phyloP scores from a whole-genome alignment of 1,140 invertebrate species.

The Steinernema khuongi region DNA sequence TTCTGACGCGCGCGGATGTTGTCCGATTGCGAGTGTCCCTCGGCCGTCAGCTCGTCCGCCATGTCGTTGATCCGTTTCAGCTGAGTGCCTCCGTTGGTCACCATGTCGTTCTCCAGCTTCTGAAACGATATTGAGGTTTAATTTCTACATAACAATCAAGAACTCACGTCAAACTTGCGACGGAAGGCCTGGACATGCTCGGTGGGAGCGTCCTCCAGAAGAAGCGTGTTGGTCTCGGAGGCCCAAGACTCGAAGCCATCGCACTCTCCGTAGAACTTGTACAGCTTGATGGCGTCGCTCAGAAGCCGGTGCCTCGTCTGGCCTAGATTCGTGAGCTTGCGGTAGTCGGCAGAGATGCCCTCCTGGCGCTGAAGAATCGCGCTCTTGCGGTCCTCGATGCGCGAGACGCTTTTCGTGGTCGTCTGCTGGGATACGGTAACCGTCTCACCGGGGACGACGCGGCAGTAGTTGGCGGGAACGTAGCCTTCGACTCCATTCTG shows the following conservation, averaged over 20 bases:
- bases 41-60: constrained; percentile 76
- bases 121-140: constrained; percentile 59
- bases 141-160: constrained; percentile 16
- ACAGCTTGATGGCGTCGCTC: constrained; percentile 84
- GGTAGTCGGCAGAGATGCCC: constrained; percentile 74
- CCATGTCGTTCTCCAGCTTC: constrained; percentile 89
- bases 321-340: constrained; percentile 74
- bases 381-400: constrained; percentile 65
- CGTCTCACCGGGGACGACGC: constrained; percentile 77
- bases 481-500: constrained; percentile 82
- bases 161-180: constrained; percentile 78
- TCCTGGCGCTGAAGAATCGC: constrained; percentile 77
- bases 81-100: constrained; percentile 76
- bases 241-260: constrained; percentile 97
- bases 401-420: constrained; percentile 45
- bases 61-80: constrained; percentile 80
- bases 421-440: constrained; percentile 66
- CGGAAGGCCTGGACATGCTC: constrained; percentile 88
- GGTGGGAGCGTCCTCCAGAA: constrained; percentile 74
- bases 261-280: constrained; percentile 91
- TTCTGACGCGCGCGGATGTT: constrained; percentile 75
- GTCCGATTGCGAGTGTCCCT: constrained; percentile 80
- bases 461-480: constrained; percentile 92
- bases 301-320: constrained; percentile 71
- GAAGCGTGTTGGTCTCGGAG: constrained; percentile 82